Evolutionary conservation across 2,888 invertebrate species (phyloP), one percentile per base, ranked within the genome.

Genomic region (Opisthograptis luteolata): DNA sequence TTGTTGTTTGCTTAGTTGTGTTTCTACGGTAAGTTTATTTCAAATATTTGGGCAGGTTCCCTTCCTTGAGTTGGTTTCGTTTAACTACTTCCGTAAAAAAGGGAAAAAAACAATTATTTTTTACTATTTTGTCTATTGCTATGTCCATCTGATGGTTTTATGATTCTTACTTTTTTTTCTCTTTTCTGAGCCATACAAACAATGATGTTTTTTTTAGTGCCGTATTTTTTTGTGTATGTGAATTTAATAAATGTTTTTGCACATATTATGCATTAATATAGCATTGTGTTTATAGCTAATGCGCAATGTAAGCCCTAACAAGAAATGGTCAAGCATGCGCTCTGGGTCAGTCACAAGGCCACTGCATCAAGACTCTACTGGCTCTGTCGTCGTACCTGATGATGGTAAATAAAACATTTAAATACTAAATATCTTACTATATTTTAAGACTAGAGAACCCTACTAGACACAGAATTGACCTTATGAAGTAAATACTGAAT

Each of bases 341-440:
- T 67, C 73, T 0, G 60, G 58, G 0, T 77, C 82, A 0, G 68
- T 66, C 58, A 66, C 76, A 20, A 73, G 76, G 13, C 73, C 64
- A 12, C 64, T 87, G 31, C 85, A 80, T 44, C 93, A 93, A 71
- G 93, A 93, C 71, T 93, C 93, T 4, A 92, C 91, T 1, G 93
- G 93, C n/a, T 93, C 93, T 37, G 92, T 93, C 17, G 85, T 93
- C 2, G 77, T 90, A 1, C 76, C 80, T 0, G 90, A 90, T 59
- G 83, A 85, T 60, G 91, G 89, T 88, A 73, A 60, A 31, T 25
- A 32, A 25, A 17, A 25, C 1, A 22, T 1, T 2, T 1, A 7
- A 22, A n/a, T 22, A n/a, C 22, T 17, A 3, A n/a, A n/a, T n/a
- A n/a, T n/a, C n/a, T n/a, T n/a, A n/a, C n/a, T n/a, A n/a, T n/a